Evolutionary conservation across 2,888 invertebrate genomes (phyloP).

Genomic region (Cenopis cana): DNA sequence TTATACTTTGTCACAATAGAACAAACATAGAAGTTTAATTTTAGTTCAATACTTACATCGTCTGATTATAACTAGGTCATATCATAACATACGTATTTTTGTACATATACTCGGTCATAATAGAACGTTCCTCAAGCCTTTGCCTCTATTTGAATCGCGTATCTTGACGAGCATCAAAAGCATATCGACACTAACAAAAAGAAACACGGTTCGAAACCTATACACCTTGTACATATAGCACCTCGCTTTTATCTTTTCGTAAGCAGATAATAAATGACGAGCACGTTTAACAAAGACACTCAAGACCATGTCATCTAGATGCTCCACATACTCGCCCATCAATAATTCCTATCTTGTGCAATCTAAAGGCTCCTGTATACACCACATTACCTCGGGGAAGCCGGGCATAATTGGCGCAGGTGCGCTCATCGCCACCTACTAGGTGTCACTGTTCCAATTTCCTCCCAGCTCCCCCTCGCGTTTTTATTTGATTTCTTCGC

Average conservation of each 20-base stretch:
- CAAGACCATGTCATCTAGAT: conserved; percentile 21
- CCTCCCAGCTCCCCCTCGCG: conserved; percentile 56
- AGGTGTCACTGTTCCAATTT: conserved; percentile 76
- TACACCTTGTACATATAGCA: no score
- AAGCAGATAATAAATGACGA: background rate
- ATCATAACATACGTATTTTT: no score
- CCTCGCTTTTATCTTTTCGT: background rate
- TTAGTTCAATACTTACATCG: no score
- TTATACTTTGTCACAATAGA: no score
- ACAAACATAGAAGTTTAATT: no score
- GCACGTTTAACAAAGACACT: conserved; percentile 2
- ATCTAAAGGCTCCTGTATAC: conserved; percentile 53
- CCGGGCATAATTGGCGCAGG: conserved; percentile 66
- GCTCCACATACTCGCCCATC: conserved; percentile 42
- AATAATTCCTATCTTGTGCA: conserved; percentile 53
- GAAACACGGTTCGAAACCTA: background rate
- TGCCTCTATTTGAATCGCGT: background rate
- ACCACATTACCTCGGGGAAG: conserved; percentile 50
- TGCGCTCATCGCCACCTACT: conserved; percentile 59
- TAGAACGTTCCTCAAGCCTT: background rate
- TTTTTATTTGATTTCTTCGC: conserved; percentile 76
- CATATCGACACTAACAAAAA: background rate
- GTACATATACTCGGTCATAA: no score
- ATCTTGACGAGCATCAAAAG: background rate
- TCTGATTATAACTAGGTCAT: no score